A percentile compares a stretch with the other conserved stretches of the same genome.
phyloP scores from a whole-genome alignment of 2,888 invertebrate genomes.

The Malacosoma neustria region DNA sequence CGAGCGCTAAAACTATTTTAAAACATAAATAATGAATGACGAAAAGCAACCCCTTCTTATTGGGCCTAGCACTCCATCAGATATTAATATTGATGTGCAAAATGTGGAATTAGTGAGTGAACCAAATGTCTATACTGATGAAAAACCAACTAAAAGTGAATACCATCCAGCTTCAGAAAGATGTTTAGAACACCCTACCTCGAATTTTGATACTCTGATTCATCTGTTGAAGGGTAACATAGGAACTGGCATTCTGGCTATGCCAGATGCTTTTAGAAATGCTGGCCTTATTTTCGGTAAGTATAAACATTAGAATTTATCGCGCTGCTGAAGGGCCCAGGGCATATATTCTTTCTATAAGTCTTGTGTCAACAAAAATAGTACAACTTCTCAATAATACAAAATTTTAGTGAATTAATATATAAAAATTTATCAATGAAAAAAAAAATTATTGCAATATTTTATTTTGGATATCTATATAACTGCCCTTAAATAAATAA shows the following conservation, averaged over 20 bases:
- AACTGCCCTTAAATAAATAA: too few relatives aligned
- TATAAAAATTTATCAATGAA: too few relatives aligned
- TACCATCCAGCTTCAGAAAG: conserved; percentile 79
- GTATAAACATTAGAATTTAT: too few relatives aligned
- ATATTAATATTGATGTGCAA: conserved; percentile 44
- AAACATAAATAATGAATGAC: conserved; percentile 77
- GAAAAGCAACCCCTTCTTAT: conserved; percentile 82
- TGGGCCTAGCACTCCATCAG: conserved; percentile 44
- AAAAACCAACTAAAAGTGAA: conserved; percentile 34
- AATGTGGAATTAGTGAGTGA: conserved; percentile 43
- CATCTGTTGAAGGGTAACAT: conserved; percentile 83
- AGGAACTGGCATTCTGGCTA: conserved; percentile 96
- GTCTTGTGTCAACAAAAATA: too few relatives aligned
- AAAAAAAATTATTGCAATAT: too few relatives aligned
- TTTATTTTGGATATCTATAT: too few relatives aligned
- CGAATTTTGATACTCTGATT: conserved; percentile 85
- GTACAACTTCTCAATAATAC: too few relatives aligned
- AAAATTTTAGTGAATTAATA: too few relatives aligned
- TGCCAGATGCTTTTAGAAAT: conserved; percentile 96
- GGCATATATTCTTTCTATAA: too few relatives aligned
- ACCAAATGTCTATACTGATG: conserved; percentile 33
- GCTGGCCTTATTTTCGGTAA: conserved; percentile 89
- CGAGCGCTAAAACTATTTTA: too few relatives aligned
- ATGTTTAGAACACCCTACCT: conserved; percentile 84
- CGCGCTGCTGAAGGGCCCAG: too few relatives aligned